Evolutionary conservation across 2,113 vertebrate genomes (phyloP).

Genomic region (Parotia lawesii): DNA sequence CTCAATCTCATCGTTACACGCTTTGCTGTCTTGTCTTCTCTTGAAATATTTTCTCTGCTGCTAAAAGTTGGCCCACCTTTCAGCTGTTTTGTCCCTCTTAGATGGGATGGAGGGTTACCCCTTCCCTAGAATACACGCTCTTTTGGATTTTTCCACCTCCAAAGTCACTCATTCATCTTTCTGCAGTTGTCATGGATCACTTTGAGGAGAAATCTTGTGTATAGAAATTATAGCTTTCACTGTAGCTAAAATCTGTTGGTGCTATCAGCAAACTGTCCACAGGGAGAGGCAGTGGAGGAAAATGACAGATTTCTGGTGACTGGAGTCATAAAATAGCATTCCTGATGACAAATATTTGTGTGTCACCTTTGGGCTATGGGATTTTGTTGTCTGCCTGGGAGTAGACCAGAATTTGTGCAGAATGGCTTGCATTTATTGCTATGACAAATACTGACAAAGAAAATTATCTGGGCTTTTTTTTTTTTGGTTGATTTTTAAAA

Average conservation of each 20-base stretch:
- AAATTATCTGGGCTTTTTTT: background rate
- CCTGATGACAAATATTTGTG: background rate
- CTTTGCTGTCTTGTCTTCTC: background rate
- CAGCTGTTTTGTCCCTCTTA: background rate
- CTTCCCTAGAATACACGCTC: background rate
- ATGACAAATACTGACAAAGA: background rate
- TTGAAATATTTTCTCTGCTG: slow-evolving; percentile 16
- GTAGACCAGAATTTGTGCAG: background rate
- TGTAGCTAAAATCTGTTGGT: slow-evolving; percentile 16
- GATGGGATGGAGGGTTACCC: background rate
- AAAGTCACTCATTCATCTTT: background rate
- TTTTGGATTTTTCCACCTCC: background rate
- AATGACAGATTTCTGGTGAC: background rate
- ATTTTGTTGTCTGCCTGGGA: background rate
- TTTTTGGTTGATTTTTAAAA: background rate
- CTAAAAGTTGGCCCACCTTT: background rate
- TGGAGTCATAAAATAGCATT: background rate
- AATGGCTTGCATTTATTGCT: background rate
- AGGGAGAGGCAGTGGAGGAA: background rate
- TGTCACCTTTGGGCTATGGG: background rate
- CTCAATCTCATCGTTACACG: background rate
- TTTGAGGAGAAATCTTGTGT: slow-evolving; percentile 31
- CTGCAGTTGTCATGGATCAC: background rate
- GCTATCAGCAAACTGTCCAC: background rate
- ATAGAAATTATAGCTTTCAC: slow-evolving; percentile 22